Percentiles rank a stretch among this genome's conserved stretches.
phyloP scores from a whole-genome alignment of 2,888 invertebrate genomes.

The Caenorhabditis sp. region DNA sequence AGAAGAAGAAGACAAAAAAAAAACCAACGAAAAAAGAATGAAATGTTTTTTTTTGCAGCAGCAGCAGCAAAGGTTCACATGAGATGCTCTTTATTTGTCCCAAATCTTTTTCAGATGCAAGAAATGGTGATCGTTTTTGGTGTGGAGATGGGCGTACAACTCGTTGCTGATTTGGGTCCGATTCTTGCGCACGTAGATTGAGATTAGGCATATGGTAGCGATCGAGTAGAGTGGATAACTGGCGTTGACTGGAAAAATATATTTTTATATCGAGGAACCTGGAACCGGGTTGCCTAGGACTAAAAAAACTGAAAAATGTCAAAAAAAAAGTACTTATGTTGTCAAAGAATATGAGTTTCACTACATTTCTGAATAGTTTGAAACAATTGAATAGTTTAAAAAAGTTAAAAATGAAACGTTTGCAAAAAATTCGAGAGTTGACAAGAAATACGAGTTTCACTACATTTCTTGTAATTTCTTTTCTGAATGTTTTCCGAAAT shows the following conservation, averaged over 20 bases:
- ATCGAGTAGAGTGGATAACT: slow-evolving; percentile 23
- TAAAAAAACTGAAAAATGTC: too few relatives aligned
- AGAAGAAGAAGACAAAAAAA: background rate
- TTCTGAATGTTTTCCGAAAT: too few relatives aligned
- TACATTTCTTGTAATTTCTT: too few relatives aligned
- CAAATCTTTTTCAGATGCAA: background rate
- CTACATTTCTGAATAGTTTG: too few relatives aligned
- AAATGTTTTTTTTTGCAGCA: background rate
- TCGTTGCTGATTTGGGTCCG: background rate
- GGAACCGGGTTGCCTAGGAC: too few relatives aligned
- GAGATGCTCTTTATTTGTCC: background rate
- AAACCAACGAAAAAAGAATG: background rate
- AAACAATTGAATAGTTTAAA: too few relatives aligned
- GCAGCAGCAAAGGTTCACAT: background rate
- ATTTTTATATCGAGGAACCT: background rate
- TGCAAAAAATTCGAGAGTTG: too few relatives aligned
- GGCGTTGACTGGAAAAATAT: slow-evolving; percentile 22
- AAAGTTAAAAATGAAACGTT: too few relatives aligned
- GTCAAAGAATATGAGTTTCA: too few relatives aligned
- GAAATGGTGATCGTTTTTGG: background rate
- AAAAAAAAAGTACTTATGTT: too few relatives aligned
- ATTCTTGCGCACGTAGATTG: background rate
- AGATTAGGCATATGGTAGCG: slow-evolving; percentile 7
- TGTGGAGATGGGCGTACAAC: background rate
- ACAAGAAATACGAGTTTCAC: too few relatives aligned